Percentiles rank a stretch among this genome's conserved stretches.
phyloP scores from a whole-genome alignment of 2,888 invertebrate genomes.

The Arenicola marina region DNA sequence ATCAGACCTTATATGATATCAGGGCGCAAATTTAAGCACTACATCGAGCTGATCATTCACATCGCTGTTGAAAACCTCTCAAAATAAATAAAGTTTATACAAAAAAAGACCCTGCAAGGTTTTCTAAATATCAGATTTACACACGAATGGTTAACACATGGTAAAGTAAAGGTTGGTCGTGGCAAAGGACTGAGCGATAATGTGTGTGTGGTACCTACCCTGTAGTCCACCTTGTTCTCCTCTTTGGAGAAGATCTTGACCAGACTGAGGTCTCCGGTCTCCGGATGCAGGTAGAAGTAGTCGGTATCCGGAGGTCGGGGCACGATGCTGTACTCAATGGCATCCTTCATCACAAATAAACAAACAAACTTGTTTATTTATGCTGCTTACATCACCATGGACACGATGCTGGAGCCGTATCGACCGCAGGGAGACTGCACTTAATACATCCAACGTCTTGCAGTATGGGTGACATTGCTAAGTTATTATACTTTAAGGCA shows the following conservation, averaged over 20 bases:
- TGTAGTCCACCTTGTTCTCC: slow-evolving; percentile 24
- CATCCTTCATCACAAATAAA: slow-evolving; percentile 17
- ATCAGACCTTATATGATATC: too few relatives aligned
- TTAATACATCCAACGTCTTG: too few relatives aligned
- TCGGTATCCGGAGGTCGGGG: slow-evolving; percentile 30
- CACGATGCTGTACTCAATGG: slow-evolving; percentile 34
- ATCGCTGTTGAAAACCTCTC: background rate
- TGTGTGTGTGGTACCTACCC: slow-evolving; percentile 19
- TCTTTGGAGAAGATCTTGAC: slow-evolving; percentile 24
- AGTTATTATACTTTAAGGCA: too few relatives aligned
- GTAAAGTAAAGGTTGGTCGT: too few relatives aligned
- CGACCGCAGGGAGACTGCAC: too few relatives aligned
- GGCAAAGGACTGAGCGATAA: too few relatives aligned
- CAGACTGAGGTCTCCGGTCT: slow-evolving; percentile 46
- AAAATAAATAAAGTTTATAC: background rate
- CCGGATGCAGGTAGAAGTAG: slow-evolving; percentile 49
- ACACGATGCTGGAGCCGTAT: too few relatives aligned
- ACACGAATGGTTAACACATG: background rate
- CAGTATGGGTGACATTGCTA: too few relatives aligned
- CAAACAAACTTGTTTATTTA: too few relatives aligned
- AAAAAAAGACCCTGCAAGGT: background rate
- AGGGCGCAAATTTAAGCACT: too few relatives aligned
- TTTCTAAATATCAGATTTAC: background rate
- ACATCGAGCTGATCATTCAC: too few relatives aligned
- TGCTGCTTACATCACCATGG: too few relatives aligned